Conservation (phyloP, 2,113 vertebrate genomes). For the Chaenogobius annularis region DNA sequence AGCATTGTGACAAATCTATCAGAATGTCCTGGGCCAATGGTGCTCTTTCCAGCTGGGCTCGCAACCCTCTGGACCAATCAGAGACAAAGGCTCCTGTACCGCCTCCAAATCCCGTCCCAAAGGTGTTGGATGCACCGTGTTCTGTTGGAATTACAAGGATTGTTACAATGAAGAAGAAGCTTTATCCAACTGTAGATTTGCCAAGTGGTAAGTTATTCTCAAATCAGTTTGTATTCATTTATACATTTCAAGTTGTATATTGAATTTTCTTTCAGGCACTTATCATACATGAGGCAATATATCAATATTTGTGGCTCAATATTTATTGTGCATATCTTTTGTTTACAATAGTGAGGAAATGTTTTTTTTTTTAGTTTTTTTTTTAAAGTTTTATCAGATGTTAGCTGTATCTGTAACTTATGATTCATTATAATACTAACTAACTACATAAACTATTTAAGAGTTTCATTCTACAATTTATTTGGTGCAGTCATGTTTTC, state of each 20-base stretch:
- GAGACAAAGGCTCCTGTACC: conserved; percentile 66
- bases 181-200: background rate
- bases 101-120: conserved; percentile 35
- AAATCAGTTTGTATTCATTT: background rate
- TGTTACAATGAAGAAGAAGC: background rate
- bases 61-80: conserved; percentile 66
- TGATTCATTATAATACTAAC: too few species aligned
- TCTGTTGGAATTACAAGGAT: conserved; percentile 9
- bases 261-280: background rate
- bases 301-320: too few species aligned
- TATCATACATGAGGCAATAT: too few species aligned
- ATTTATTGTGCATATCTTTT: too few species aligned
- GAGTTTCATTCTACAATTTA: too few species aligned
- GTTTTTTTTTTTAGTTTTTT: too few species aligned
- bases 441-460: too few species aligned
- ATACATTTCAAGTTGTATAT: background rate
- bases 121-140: conserved; percentile 1
- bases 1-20: conserved; percentile 35
- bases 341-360: too few species aligned
- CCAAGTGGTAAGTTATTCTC: background rate
- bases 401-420: too few species aligned
- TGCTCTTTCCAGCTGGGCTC: conserved; percentile 67
- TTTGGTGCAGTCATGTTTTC: too few species aligned
- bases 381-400: too few species aligned
- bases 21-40: conserved; percentile 62